These are phyloP conservation scores for Clinocottus analis DNA, from an alignment of 2,113 vertebrate genomes.

Conservation along the genomic window DNA sequence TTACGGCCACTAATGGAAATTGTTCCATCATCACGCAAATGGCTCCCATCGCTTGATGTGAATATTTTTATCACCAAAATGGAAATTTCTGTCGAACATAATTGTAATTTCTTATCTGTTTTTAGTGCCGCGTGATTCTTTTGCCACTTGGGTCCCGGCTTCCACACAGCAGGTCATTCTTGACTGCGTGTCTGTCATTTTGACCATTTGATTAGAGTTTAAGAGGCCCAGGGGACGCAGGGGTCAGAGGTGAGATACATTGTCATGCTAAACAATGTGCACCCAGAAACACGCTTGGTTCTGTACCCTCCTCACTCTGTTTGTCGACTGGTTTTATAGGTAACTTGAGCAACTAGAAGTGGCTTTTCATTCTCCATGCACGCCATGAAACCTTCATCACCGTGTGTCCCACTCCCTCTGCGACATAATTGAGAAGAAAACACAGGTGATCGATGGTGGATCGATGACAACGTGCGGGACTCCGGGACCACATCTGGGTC, in stretches of 20 bases:
- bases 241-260: slow-evolving; percentile 2
- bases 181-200: background rate
- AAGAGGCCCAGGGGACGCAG: background rate
- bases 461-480: background rate
- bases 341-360: background rate
- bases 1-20: slow-evolving; percentile 77
- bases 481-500: background rate
- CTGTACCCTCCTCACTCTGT: background rate
- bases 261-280: background rate
- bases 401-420: background rate
- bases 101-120: slow-evolving; percentile 54
- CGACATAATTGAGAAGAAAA: background rate
- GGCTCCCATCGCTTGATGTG: slow-evolving; percentile 68
- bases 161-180: background rate
- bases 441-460: background rate
- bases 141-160: background rate
- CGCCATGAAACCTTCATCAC: background rate
- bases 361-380: background rate
- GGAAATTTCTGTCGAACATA: slow-evolving; percentile 55
- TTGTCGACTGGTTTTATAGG: background rate
- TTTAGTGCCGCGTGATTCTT: background rate
- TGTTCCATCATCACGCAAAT: slow-evolving; percentile 70
- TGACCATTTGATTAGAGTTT: slow-evolving; percentile 13
- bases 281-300: background rate
- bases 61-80: slow-evolving; percentile 61